phyloP scores from a whole-genome alignment of 2,797 vertebrate genomes.

The Rousettus madagascariensis region DNA sequence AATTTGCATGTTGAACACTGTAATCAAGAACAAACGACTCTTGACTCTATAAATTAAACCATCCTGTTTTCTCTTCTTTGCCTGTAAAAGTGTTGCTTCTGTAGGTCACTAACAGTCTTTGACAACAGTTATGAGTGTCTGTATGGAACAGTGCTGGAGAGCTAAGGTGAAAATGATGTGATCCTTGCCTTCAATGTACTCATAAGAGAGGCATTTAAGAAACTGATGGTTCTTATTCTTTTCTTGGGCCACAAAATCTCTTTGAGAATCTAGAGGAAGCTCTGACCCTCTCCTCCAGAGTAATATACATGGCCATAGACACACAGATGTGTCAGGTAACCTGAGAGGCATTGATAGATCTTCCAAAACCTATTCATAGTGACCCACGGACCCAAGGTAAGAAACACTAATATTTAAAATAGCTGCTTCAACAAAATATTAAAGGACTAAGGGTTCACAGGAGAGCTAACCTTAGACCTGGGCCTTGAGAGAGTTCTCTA shows the following conservation, averaged over 20 bases:
- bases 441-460: background rate
- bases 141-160: background rate
- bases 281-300: background rate
- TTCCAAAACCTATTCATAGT: background rate
- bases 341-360: background rate
- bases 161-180: background rate
- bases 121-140: background rate
- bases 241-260: background rate
- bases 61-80: conserved; percentile 57
- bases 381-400: background rate
- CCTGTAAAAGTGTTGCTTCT: conserved; percentile 48
- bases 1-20: conserved; percentile 65
- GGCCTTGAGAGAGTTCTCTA: background rate
- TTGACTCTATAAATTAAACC: conserved; percentile 66
- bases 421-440: background rate
- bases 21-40: conserved; percentile 60
- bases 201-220: too few relatives aligned
- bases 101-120: background rate
- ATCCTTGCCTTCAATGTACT: background rate
- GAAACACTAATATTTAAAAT: background rate
- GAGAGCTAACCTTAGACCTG: background rate
- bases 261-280: background rate
- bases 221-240: background rate
- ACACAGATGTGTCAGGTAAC: background rate
- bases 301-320: background rate